A percentile compares a stretch with the other conserved stretches of the same genome.
These are phyloP conservation scores for Regulus satrapa DNA, from an alignment of 2,113 vertebrate species.

Conservation along the genomic window DNA sequence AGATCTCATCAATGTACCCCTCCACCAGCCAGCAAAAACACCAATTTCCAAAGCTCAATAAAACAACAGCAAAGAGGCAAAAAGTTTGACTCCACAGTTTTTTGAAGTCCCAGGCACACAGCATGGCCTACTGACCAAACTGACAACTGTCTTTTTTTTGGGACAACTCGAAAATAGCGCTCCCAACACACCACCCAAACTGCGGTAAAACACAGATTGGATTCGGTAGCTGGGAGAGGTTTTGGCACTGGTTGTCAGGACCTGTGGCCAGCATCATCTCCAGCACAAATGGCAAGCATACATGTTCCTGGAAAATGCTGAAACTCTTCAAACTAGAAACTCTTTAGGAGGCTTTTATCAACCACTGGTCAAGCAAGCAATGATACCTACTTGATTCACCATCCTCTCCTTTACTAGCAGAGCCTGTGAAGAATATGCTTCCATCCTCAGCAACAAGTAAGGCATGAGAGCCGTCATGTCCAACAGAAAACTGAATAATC, in stretches of 20 bases:
- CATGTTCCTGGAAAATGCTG: background rate
- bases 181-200: background rate
- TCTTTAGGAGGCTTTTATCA: background rate
- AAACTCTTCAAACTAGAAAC: background rate
- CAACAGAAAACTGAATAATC: conserved; percentile 95
- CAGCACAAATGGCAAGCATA: background rate
- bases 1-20: background rate
- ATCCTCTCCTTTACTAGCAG: conserved; percentile 97
- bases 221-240: background rate
- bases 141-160: background rate
- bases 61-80: background rate
- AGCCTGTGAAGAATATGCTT: conserved; percentile 96
- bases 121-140: background rate
- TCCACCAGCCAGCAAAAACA: background rate
- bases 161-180: background rate
- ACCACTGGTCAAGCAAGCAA: background rate
- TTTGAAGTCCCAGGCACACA: background rate
- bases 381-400: conserved; percentile 92
- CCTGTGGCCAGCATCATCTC: background rate
- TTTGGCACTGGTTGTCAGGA: background rate
- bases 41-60: background rate
- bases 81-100: background rate
- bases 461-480: conserved; percentile 97
- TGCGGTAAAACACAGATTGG: background rate
- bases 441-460: conserved; percentile 96